Conservation (phyloP, 2,888 invertebrate species). For the Macrosiphum euphorbiae region DNA sequence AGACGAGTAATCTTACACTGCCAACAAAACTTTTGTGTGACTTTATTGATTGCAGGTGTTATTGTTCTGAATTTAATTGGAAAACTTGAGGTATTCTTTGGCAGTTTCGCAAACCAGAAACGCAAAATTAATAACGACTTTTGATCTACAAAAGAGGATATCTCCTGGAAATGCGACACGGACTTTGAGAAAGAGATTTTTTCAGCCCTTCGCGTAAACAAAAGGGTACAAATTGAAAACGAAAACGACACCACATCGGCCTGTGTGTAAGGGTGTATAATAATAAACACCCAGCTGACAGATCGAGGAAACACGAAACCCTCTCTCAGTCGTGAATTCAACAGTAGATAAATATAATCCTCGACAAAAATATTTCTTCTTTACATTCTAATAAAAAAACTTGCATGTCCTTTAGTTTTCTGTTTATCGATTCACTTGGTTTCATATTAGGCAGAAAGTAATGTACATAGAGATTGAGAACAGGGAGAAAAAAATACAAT, state of each 20-base stretch:
- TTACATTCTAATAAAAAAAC: conserved; percentile 55
- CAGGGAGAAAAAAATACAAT: conserved; percentile 41
- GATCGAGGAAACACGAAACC: conserved; percentile 60
- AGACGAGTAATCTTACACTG: neutral
- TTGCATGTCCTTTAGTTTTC: conserved; percentile 32
- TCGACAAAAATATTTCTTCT: conserved; percentile 43
- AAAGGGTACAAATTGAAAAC: conserved; percentile 63
- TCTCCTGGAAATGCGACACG: conserved; percentile 54
- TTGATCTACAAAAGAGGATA: conserved; percentile 55
- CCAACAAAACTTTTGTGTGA: conserved; percentile 22
- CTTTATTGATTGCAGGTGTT: conserved; percentile 33
- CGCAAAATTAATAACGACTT: conserved; percentile 61
- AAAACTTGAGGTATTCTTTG: conserved; percentile 60
- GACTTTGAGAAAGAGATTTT: conserved; percentile 46
- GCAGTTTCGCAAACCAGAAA: conserved; percentile 42
- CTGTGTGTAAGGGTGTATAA: conserved; percentile 44
- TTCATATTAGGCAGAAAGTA: conserved; percentile 57
- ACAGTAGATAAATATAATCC: conserved; percentile 56
- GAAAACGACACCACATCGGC: conserved; percentile 57
- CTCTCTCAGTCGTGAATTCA: conserved; percentile 17
- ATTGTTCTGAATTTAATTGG: conserved; percentile 57
- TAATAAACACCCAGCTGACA: conserved; percentile 61
- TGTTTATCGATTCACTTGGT: conserved; percentile 60
- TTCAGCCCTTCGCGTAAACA: conserved; percentile 48
- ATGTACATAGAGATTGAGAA: neutral